Evolutionary conservation across 2,888 invertebrate genomes (phyloP).

Genomic region (Mythimna albipuncta): DNA sequence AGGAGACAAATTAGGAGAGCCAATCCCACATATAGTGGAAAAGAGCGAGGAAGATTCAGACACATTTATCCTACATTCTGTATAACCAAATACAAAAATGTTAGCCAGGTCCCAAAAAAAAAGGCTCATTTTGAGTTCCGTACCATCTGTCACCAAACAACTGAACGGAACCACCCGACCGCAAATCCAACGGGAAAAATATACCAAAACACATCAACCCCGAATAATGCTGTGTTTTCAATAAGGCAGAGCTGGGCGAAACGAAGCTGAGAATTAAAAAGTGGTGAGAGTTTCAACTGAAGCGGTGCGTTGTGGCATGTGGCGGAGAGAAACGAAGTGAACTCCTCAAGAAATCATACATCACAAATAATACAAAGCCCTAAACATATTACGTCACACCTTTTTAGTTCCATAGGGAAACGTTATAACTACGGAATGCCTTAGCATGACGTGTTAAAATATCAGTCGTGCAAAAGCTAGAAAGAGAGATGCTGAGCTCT

Average conservation of each 20-base stretch:
- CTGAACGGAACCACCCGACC: constrained; percentile 26
- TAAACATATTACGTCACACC: no score
- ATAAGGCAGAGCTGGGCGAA: not conserved
- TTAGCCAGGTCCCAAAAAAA: constrained; percentile 17
- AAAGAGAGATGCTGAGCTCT: no score
- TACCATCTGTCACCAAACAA: constrained; percentile 39
- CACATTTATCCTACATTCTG: not conserved
- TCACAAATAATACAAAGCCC: no score
- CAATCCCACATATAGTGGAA: no score
- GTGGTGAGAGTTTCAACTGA: not conserved
- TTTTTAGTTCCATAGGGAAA: no score
- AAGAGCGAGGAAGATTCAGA: no score
- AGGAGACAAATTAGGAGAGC: no score
- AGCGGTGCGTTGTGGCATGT: not conserved
- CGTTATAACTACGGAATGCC: no score
- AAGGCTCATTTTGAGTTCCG: constrained; percentile 12
- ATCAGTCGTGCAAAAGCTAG: no score
- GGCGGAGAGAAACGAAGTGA: no score
- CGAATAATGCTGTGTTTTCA: constrained; percentile 22
- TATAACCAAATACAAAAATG: not conserved
- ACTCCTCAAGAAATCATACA: no score
- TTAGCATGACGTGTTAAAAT: no score
- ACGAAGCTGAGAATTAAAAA: not conserved
- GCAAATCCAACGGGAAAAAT: constrained; percentile 46
- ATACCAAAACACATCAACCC: constrained; percentile 41